A percentile compares a stretch with the other conserved stretches of the same genome.
Conservation (phyloP, 2,888 invertebrate species). For the Polylopha cassiicola region DNA sequence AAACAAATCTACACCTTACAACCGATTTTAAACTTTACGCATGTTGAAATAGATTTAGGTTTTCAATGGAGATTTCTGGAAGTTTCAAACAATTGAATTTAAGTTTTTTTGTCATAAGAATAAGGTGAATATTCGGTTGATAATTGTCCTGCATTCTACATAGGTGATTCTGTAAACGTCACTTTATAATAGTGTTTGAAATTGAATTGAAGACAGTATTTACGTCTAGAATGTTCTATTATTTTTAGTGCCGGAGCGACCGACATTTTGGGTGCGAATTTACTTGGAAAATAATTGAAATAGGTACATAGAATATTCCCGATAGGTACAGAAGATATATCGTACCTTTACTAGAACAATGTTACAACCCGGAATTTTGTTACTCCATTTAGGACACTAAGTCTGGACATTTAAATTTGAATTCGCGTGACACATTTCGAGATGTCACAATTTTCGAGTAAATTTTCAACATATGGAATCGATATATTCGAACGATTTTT, state of each 20-base stretch:
- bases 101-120: background rate
- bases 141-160: conserved; percentile 19
- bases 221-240: conserved; percentile 33
- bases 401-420: too few species aligned
- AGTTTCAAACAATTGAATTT: background rate
- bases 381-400: too few species aligned
- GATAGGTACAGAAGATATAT: too few species aligned
- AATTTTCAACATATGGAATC: too few species aligned
- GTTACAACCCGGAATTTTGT: too few species aligned
- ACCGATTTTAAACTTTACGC: conserved; percentile 22
- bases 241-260: conserved; percentile 4
- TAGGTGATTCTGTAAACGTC: conserved; percentile 35
- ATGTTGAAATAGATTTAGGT: background rate
- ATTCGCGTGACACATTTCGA: too few species aligned
- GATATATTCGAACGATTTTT: too few species aligned
- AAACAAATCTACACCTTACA: conserved; percentile 29
- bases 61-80: background rate
- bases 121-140: conserved; percentile 14
- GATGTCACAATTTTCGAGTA: too few species aligned
- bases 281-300: too few species aligned
- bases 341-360: too few species aligned
- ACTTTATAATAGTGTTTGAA: conserved; percentile 37
- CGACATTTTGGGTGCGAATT: background rate
- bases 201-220: conserved; percentile 30
- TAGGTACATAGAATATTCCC: too few species aligned